A percentile compares a stretch with the other conserved stretches of the same genome.
Conservation (phyloP, 2,113 vertebrate genomes). For the Elanus axillaris region DNA sequence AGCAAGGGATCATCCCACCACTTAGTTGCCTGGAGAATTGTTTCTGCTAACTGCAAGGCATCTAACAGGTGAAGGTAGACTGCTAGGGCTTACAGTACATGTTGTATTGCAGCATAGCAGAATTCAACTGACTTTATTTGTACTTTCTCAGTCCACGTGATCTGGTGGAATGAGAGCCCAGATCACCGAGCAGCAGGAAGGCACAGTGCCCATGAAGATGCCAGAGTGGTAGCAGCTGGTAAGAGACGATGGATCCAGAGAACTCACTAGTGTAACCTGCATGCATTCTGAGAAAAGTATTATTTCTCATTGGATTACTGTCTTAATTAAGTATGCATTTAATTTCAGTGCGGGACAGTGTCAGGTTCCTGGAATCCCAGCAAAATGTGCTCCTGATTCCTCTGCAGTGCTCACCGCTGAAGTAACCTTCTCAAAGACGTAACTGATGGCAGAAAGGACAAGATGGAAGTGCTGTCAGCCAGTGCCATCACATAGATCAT, state of each 20-base stretch:
- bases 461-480: not conserved
- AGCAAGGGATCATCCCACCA: not conserved
- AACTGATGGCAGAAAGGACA: not conserved
- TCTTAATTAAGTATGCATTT: constrained; percentile 12
- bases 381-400: constrained; percentile 83
- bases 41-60: not conserved
- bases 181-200: constrained; percentile 81
- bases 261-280: not conserved
- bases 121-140: not conserved
- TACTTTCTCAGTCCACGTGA: constrained; percentile 78
- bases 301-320: not conserved
- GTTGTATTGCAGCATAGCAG: not conserved
- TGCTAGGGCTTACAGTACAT: not conserved
- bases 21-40: not conserved
- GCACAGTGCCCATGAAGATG: constrained; percentile 81
- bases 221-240: constrained; percentile 89
- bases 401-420: constrained; percentile 80
- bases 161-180: constrained; percentile 86
- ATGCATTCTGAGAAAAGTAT: not conserved
- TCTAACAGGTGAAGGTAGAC: not conserved
- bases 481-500: not conserved
- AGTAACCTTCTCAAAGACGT: constrained; percentile 57
- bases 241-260: constrained; percentile 26
- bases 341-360: constrained; percentile 82
- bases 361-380: constrained; percentile 80